These are phyloP conservation scores for Ceyx margarethae DNA, from an alignment of 2,113 vertebrate genomes.

Conservation along the genomic window DNA sequence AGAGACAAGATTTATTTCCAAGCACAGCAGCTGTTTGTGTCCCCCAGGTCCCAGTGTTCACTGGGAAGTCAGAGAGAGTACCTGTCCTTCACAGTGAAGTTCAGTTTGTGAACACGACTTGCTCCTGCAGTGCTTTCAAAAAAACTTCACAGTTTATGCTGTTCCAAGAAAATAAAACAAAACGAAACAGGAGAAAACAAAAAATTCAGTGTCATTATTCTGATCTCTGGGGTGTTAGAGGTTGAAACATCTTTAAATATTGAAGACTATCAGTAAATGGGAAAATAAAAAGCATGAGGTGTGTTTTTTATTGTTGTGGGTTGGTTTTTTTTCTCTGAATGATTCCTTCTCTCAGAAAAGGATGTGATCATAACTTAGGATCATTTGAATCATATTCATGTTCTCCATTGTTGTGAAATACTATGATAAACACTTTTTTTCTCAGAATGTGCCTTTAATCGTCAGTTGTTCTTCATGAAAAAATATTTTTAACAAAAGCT, in stretches of 20 bases:
- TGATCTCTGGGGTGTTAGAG: neutral
- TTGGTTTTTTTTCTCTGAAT: neutral
- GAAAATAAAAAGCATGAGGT: neutral
- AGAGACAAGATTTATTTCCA: neutral
- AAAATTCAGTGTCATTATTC: neutral
- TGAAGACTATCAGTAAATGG: neutral
- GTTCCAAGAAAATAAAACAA: neutral
- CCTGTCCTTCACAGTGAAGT: neutral
- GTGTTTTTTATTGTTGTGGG: rapidly evolving
- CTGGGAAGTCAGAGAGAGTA: neutral
- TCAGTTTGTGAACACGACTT: neutral
- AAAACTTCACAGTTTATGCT: neutral
- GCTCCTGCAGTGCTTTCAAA: neutral
- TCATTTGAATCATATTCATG: neutral
- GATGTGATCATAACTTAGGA: neutral
- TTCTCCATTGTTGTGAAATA: neutral
- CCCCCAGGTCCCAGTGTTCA: neutral
- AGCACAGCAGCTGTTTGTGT: neutral
- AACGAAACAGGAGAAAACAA: neutral
- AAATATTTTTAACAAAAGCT: neutral
- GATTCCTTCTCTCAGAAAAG: neutral
- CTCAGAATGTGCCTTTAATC: neutral
- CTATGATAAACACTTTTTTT: neutral
- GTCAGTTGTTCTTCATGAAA: neutral
- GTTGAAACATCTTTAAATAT: neutral